phyloP scores from a whole-genome alignment of 2,113 vertebrate species.

The Hemicordylus capensis region DNA sequence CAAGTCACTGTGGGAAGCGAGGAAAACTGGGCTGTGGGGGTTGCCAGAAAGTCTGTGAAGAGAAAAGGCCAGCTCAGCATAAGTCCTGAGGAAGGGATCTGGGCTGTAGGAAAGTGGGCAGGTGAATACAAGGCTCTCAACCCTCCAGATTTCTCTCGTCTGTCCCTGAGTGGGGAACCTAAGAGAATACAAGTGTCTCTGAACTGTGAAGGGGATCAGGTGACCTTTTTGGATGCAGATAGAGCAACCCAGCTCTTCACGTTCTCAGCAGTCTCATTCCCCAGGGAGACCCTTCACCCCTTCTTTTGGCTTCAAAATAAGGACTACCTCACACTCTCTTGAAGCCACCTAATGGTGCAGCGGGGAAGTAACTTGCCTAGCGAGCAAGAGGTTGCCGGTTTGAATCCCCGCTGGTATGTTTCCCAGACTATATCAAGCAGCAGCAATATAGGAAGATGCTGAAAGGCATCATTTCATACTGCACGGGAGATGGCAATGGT shows the following conservation, averaged over 20 bases:
- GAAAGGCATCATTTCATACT: too few relatives aligned
- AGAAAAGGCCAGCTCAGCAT: neutral
- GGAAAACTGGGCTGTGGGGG: neutral
- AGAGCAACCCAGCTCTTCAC: neutral
- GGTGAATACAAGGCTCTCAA: neutral
- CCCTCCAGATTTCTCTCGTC: neutral
- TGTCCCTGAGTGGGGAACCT: neutral
- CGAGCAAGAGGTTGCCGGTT: too few relatives aligned
- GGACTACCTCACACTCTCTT: neutral
- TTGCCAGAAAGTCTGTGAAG: neutral
- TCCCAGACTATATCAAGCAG: too few relatives aligned
- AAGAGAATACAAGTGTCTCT: neutral
- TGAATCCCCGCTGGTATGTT: too few relatives aligned
- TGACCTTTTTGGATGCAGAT: neutral
- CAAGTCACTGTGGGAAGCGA: neutral
- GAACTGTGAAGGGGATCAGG: neutral
- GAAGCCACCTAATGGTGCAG: too few relatives aligned
- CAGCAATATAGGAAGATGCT: too few relatives aligned
- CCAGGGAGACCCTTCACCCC: neutral
- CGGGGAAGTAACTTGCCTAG: too few relatives aligned
- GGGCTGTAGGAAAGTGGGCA: neutral
- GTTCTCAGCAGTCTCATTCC: neutral
- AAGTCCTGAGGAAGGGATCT: neutral
- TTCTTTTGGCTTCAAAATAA: neutral
- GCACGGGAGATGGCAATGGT: too few relatives aligned